phyloP scores from a whole-genome alignment of 2,888 invertebrate species.

The Strigamia crassipes region DNA sequence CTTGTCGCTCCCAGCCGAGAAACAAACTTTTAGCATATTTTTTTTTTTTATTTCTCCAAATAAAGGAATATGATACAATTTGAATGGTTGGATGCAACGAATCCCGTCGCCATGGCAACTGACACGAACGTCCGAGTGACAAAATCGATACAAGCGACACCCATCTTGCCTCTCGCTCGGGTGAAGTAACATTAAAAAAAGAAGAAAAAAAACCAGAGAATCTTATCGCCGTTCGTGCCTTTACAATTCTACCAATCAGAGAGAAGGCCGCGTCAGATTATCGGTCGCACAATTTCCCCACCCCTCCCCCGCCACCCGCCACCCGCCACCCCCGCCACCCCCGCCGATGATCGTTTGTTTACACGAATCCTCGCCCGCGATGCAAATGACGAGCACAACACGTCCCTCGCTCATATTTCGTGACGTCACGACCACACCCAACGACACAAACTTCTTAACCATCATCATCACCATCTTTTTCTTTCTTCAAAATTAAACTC shows the following conservation, averaged over 20 bases:
- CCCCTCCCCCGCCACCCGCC: too few species aligned
- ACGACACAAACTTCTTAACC: not conserved
- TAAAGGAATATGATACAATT: conserved; percentile 9
- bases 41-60: not conserved
- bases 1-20: too few species aligned
- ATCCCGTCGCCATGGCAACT: not conserved
- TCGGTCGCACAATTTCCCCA: not conserved
- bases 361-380: conserved; percentile 8
- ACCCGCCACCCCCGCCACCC: not conserved
- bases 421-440: not conserved
- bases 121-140: conserved; percentile 38
- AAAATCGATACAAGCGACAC: conserved; percentile 21
- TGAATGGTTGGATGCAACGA: conserved; percentile 10
- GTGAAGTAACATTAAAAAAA: conserved; percentile 21
- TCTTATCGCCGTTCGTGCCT: conserved; percentile 17
- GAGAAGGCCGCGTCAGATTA: conserved; percentile 16
- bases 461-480: conserved; percentile 11
- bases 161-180: conserved; percentile 26
- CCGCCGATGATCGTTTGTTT: conserved; percentile 10
- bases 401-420: not conserved
- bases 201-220: not conserved
- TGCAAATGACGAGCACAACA: not conserved
- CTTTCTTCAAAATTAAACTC: not conserved
- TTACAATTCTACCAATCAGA: conserved; percentile 16
- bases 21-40: too few species aligned